Base-by-base conservation (phyloP, 2,797 vertebrate genomes). In the Malacoctenus gilli region DNA sequence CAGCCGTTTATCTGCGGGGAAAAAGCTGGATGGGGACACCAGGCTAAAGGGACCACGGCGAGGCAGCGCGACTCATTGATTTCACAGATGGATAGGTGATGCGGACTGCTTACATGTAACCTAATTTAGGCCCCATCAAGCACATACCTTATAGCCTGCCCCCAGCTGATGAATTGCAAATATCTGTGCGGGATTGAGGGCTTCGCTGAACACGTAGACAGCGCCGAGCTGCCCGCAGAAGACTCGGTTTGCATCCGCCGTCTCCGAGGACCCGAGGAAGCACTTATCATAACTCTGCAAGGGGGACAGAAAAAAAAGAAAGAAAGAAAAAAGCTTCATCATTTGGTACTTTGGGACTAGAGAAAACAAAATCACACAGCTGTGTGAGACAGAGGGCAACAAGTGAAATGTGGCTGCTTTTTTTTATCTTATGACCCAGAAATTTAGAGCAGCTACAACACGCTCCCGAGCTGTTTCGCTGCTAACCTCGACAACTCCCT, bases 111-210 rank as follows among this genome's bases (percentile, higher is more conserved):
- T 74, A 56, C 55, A 69, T 65, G 72, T 82, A 72, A 78, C 71
- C 59, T 79, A 65, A 84, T 83, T 84, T 71, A 70, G 77, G 16
- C 74, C 53, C 71, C 62, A 51, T 59, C 15, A 30, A 81, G 78
- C 66, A 79, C 85, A 56, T 92, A 98, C 96, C 96, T 97, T 98
- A 90, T 97, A 99, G 72, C 96, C 93, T 59, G 95, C 94, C 83
- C 96, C 96, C 34, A 99, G 92, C 78, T 98, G 96, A 93, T 98
- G 96, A 92, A 99, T 93, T 88, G 96, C 96, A 91, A 98, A 98
- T 90, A 98, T 96, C 88, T 99, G 97, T 9, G 95, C 93, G 1
- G 96, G 96, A 85, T 97, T 98, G 78, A 99, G 95, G 16, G 97
- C 94, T 86, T 98, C 96, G 28, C 93, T 94, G 87, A 99, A 98